Base-by-base conservation (phyloP, 2,113 vertebrate species). In the Phyllopteryx taeniolatus region DNA sequence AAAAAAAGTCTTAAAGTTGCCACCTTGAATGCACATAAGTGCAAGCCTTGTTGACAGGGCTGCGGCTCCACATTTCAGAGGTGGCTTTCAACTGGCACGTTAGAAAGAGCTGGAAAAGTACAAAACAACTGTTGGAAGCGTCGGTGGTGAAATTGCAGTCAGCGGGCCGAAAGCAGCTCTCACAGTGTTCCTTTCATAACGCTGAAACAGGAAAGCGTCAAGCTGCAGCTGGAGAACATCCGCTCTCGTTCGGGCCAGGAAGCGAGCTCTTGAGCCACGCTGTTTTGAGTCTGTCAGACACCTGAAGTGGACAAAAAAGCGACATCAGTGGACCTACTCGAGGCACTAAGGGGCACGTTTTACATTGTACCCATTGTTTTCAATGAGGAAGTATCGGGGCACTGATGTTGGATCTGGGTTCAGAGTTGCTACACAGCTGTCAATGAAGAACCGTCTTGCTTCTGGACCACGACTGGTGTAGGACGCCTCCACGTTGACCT, bases 381-480 rank as follows among this genome's bases (percentile, higher is more conserved):
- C 78, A 62, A 82, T 75, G 1, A 88, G 77, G 60, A 76, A 79
- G 63, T 85, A 81, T 85, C 79, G 79, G 47, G 86, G 86, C 7
- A 70, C 51, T 0, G 86, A 84, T 15, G 69, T 22, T 2, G 27
- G 0, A 1, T 87, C 83, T 39, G 78, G 75, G 0, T 60, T 74
- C 74, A 87, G 76, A 13, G 77, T 83, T 51, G 79, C 84, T 7
- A 86, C 86, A 3, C 86, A 87, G 71, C 54, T 75, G 73, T 86
- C 66, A 0, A 86, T 67, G 8, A 71, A 83, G 22, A 88, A 44
- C 0, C 13, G 61, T 22, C 70, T 77, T 17, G 12, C 44, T 39
- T 19, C 44, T 2, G 67, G 46, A 3, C 71, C 62, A 12, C 73
- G 10, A 49, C 70, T 63, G 3, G 20, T 19, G 70, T 88, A 86